Percentiles rank a stretch among this genome's conserved stretches.
phyloP scores from a whole-genome alignment of 2,113 vertebrate genomes.

The Corythaeola cristata region DNA sequence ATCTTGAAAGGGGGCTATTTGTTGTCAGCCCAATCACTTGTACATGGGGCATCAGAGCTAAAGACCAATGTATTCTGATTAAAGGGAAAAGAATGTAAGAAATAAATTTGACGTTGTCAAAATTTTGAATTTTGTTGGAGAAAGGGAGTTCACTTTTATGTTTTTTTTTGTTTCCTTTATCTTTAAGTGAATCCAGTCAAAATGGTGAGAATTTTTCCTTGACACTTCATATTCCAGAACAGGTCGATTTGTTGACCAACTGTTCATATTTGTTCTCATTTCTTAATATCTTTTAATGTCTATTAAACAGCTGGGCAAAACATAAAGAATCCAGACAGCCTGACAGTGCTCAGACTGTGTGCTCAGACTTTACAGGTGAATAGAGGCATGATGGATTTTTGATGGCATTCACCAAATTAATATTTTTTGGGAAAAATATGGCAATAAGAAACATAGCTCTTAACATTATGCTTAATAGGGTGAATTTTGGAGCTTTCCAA shows the following conservation, averaged over 20 bases:
- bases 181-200: neutral
- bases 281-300: neutral
- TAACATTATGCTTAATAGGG: neutral
- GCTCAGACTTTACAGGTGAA: neutral
- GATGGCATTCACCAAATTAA: neutral
- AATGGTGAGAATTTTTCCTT: neutral
- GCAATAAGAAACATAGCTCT: neutral
- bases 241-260: neutral
- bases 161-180: neutral
- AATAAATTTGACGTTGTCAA: neutral
- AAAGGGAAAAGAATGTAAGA: neutral
- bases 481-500: neutral
- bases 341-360: neutral
- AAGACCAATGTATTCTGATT: neutral
- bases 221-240: neutral
- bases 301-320: neutral
- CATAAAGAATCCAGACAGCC: neutral
- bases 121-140: neutral
- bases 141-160: neutral
- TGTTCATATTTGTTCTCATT: neutral
- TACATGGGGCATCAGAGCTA: neutral
- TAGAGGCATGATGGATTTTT: neutral
- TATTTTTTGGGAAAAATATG: neutral
- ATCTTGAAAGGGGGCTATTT: neutral
- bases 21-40: rapidly evolving